These are phyloP conservation scores for Hippocampus barbouri DNA, from an alignment of 2,113 vertebrate species.

Conservation along the genomic window DNA sequence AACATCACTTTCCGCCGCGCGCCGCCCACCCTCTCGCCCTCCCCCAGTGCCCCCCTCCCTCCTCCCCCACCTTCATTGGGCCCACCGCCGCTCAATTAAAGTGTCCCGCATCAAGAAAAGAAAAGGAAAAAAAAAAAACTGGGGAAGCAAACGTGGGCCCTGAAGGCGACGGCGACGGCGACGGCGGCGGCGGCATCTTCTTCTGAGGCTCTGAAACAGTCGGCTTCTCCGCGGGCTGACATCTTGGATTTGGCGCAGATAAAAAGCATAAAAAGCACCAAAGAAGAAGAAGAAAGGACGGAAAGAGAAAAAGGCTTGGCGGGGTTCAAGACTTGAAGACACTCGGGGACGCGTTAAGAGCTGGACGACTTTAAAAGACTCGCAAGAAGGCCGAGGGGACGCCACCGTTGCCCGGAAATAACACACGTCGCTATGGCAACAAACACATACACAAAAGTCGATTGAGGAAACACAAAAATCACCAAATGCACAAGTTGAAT, in stretches of 20 bases:
- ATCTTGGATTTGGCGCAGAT: slow-evolving; percentile 18
- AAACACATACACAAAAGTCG: neutral
- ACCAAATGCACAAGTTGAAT: neutral
- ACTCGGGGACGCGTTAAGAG: neutral
- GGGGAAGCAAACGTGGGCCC: neutral
- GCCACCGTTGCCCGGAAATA: neutral
- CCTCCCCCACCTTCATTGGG: slow-evolving; percentile 19
- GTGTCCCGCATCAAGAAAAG: slow-evolving; percentile 31
- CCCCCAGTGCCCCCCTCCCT: neutral
- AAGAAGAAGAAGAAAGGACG: neutral
- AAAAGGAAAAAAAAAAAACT: neutral
- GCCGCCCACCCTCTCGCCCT: slow-evolving; percentile 18
- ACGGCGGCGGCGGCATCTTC: slow-evolving; percentile 11
- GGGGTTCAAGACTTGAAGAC: slow-evolving; percentile 5
- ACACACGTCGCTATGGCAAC: neutral
- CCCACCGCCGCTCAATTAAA: slow-evolving; percentile 57
- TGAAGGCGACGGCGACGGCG: slow-evolving; percentile 10
- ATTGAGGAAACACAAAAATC: neutral
- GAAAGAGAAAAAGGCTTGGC: neutral
- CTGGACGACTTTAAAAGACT: neutral
- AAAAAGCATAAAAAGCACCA: slow-evolving; percentile 1
- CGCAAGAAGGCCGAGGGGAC: neutral
- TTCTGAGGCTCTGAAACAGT: slow-evolving; percentile 25
- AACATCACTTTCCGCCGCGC: slow-evolving; percentile 44
- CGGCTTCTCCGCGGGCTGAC: slow-evolving; percentile 17